Percentiles rank a stretch among this genome's conserved stretches.
phyloP scores from a whole-genome alignment of 2,113 vertebrate genomes.

The Macrotis lagotis region DNA sequence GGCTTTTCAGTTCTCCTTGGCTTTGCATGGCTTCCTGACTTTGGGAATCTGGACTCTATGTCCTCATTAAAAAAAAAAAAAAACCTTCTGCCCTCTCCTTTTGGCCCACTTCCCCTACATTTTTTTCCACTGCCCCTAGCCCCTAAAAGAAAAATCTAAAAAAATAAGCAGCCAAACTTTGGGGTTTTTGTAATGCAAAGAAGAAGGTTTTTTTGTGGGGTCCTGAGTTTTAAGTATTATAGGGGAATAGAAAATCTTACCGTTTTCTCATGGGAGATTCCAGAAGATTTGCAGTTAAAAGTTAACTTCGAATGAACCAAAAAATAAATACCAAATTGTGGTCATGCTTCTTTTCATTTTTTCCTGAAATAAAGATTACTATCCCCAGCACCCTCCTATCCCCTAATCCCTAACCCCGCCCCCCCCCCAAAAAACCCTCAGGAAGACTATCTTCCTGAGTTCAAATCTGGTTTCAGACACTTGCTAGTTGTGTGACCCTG shows the following conservation, averaged over 20 bases:
- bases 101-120: not conserved
- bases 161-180: constrained; percentile 27
- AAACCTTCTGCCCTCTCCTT: not conserved
- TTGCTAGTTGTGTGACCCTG: not conserved
- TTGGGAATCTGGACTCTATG: constrained; percentile 76
- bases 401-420: not conserved
- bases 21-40: constrained; percentile 73
- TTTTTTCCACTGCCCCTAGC: not conserved
- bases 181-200: constrained; percentile 62
- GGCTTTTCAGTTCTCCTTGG: constrained; percentile 73
- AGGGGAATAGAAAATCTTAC: constrained; percentile 65
- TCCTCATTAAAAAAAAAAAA: constrained; percentile 60
- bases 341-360: constrained; percentile 26
- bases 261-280: constrained; percentile 70
- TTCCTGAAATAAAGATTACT: not conserved
- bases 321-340: constrained; percentile 71
- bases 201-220: constrained; percentile 7
- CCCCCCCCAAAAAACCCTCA: not conserved
- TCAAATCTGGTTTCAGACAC: not conserved
- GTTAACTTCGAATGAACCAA: constrained; percentile 57
- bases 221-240: constrained; percentile 62
- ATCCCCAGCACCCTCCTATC: not conserved
- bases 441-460: not conserved
- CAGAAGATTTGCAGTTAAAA: constrained; percentile 73
- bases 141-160: not conserved